Evolutionary conservation across 2,113 vertebrate species (phyloP).

Genomic region (Pampusana beccarii): DNA sequence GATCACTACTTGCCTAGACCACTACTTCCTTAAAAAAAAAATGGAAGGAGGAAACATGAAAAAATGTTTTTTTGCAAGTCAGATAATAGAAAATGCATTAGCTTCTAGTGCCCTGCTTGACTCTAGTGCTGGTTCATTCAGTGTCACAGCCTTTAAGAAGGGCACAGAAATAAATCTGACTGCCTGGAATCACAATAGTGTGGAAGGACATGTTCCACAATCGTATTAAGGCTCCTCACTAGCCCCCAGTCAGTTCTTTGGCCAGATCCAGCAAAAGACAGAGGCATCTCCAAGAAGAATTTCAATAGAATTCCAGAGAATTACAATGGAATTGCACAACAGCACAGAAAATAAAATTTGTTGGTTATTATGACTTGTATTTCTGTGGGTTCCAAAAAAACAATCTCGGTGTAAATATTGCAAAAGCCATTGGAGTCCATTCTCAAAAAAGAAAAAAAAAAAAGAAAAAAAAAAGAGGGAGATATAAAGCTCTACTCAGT

Average conservation of each 20-base stretch:
- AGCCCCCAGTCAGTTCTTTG: constrained; percentile 47
- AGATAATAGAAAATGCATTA: background rate
- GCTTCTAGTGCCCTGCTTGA: background rate
- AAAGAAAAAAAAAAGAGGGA: background rate
- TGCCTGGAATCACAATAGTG: background rate
- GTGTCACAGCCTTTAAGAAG: background rate
- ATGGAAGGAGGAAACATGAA: background rate
- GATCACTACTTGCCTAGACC: background rate
- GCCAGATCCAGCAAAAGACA: constrained; percentile 5
- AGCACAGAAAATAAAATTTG: constrained; percentile 37
- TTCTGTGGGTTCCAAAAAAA: background rate
- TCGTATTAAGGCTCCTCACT: background rate
- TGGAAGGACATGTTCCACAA: background rate
- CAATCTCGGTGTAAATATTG: constrained; percentile 1
- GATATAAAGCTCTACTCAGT: background rate
- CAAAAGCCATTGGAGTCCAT: background rate
- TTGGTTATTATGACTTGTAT: constrained; percentile 31
- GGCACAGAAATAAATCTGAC: background rate
- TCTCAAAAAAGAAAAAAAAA: background rate
- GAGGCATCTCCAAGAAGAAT: constrained; percentile 32
- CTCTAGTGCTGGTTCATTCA: background rate
- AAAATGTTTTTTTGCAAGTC: background rate
- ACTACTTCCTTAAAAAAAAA: background rate
- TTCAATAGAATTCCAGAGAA: constrained; percentile 58
- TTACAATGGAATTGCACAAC: constrained; percentile 66